Percentiles rank a stretch among this genome's conserved stretches.
These are phyloP conservation scores for Halocaridina rubra DNA, from an alignment of 2,888 invertebrate genomes.

Conservation along the genomic window DNA sequence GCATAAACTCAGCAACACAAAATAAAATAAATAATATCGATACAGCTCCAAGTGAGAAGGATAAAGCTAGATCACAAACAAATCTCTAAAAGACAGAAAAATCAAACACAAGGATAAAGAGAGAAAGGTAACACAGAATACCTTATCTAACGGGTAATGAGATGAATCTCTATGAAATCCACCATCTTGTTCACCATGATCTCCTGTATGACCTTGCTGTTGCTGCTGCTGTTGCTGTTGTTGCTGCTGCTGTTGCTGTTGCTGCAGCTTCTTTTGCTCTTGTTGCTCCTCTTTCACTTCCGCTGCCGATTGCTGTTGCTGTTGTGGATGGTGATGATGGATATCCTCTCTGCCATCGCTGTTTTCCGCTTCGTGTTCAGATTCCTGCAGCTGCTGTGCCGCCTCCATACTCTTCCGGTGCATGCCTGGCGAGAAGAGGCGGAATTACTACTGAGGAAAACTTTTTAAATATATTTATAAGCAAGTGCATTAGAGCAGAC, in stretches of 20 bases:
- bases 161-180: conserved; percentile 51
- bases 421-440: conserved; percentile 80
- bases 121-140: background rate
- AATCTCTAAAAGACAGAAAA: too few relatives aligned
- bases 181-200: conserved; percentile 60
- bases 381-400: conserved; percentile 75
- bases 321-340: conserved; percentile 23
- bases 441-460: too few relatives aligned
- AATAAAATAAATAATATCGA: too few relatives aligned
- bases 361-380: conserved; percentile 66
- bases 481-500: too few relatives aligned
- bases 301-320: conserved; percentile 20
- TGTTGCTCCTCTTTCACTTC: conserved; percentile 48
- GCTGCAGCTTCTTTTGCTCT: conserved; percentile 62
- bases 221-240: conserved; percentile 59
- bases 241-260: conserved; percentile 36
- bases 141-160: conserved; percentile 46
- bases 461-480: too few relatives aligned
- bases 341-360: conserved; percentile 62
- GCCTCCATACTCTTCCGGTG: conserved; percentile 98
- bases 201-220: conserved; percentile 64
- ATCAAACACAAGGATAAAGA: too few relatives aligned
- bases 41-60: too few relatives aligned
- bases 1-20: too few relatives aligned
- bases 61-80: too few relatives aligned